Evolutionary conservation across 2,797 vertebrate genomes (phyloP).

Genomic region (Scyliorhinus canicula): DNA sequence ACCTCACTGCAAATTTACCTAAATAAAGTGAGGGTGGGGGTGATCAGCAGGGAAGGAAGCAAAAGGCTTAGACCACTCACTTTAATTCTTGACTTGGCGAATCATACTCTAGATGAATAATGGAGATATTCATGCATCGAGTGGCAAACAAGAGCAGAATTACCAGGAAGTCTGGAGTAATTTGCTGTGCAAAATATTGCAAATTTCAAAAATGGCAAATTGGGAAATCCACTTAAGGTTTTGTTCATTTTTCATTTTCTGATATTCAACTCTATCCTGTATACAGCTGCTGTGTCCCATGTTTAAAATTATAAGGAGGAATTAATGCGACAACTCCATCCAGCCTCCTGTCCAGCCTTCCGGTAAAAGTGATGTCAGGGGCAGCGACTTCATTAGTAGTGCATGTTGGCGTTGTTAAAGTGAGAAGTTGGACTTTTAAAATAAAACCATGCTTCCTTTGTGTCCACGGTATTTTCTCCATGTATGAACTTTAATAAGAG

Average conservation of each 20-base stretch:
- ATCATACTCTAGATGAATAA: background rate
- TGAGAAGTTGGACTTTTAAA: background rate
- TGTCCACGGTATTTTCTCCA: background rate
- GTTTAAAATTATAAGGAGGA: background rate
- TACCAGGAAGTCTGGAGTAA: background rate
- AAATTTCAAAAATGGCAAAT: background rate
- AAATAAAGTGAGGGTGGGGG: no score
- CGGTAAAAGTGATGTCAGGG: background rate
- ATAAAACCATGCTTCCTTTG: background rate
- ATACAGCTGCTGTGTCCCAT: background rate
- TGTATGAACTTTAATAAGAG: background rate
- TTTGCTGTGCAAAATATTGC: background rate
- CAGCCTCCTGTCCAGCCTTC: background rate
- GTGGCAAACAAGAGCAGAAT: background rate
- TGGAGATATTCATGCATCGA: background rate
- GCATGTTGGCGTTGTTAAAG: background rate
- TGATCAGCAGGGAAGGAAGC: no score
- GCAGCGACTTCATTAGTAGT: no score
- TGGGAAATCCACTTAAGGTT: background rate
- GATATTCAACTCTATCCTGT: background rate
- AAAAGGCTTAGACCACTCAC: background rate
- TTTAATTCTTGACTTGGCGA: background rate
- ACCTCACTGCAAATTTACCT: no score
- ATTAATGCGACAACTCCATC: background rate
- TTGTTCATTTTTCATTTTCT: background rate